Evolutionary conservation across 2,797 vertebrate genomes (phyloP), one percentile per base, ranked within the genome.

Genomic region (Remorina albescens): DNA sequence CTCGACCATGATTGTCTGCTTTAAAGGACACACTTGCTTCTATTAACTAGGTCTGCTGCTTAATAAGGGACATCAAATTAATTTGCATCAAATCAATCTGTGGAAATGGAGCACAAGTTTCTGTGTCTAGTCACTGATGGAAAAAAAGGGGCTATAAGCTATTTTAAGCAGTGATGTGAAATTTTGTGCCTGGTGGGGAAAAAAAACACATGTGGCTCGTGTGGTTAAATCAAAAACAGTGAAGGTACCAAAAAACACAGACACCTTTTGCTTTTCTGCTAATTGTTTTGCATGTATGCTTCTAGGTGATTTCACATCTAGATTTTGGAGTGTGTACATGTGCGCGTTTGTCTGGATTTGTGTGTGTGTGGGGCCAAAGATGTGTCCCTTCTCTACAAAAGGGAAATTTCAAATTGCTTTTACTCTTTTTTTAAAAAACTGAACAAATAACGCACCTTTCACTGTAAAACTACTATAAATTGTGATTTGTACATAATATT

Each of bases 31-130:
- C 16, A 46, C 78, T 84, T n/a, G 70, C 72, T 84, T 76, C 70
- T 72, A 86, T 92, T 93, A 94, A 94, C 86, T 93, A 84, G 94
- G 93, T 93, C 92, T 93, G 83, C 83, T 77, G 74, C 88, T 86
- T 94, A 90, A 93, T 91, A 88, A 90, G 87, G 89, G 89, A 91
- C 89, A 89, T 92, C 87, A 89, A 93, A 94, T 94, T 92, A 94
- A 95, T 94, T 93, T 88, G 92, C 71, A 57, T 92, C 91, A 93
- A 90, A 92, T 94, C 91, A 89, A 89, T 90, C 67, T 65, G 74
- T 71, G 85, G 85, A 95, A 93, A 88, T 92, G 90, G 93, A 91
- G 83, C 91, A 86, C 83, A 64, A 76, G 88, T 90, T 93, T 93
- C 90, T 92, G 89, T 86, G 90, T 93, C 92, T 93, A 90, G 91